Percentiles rank a stretch among this genome's conserved stretches.
Evolutionary conservation across 2,888 invertebrate genomes (phyloP).

Genomic region (Papilio elwesi): DNA sequence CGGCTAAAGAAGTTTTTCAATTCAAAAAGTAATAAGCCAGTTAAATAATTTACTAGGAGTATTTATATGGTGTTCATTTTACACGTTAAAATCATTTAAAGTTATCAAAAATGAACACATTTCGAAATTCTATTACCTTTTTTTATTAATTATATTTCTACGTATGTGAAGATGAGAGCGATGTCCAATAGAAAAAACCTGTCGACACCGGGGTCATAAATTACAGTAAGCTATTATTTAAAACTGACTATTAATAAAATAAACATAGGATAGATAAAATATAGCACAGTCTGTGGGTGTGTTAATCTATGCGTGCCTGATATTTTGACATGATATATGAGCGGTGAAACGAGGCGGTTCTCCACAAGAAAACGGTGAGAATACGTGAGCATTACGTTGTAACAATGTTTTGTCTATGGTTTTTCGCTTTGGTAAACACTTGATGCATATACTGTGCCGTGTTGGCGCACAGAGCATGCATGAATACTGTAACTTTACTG

Average conservation of each 20-base stretch:
- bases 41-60: too few relatives aligned
- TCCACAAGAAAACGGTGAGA: constrained; percentile 42
- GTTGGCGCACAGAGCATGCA: too few relatives aligned
- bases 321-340: constrained; percentile 49
- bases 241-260: constrained; percentile 37
- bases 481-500: too few relatives aligned
- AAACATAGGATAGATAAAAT: constrained; percentile 28
- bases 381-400: constrained; percentile 23
- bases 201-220: neutral
- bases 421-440: too few relatives aligned
- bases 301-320: constrained; percentile 36
- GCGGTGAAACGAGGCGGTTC: constrained; percentile 51
- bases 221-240: constrained; percentile 23
- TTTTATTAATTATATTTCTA: neutral
- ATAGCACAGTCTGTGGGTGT: constrained; percentile 26
- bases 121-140: neutral
- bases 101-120: neutral
- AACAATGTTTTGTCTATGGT: neutral
- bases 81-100: too few relatives aligned
- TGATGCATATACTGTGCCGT: too few relatives aligned
- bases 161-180: neutral
- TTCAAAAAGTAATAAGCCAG: too few relatives aligned
- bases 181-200: constrained; percentile 6
- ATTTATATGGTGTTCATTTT: too few relatives aligned
- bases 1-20: too few relatives aligned